These are phyloP conservation scores for Dendrocincla tyrannina DNA, from an alignment of 2,797 vertebrate genomes.

Conservation along the genomic window DNA sequence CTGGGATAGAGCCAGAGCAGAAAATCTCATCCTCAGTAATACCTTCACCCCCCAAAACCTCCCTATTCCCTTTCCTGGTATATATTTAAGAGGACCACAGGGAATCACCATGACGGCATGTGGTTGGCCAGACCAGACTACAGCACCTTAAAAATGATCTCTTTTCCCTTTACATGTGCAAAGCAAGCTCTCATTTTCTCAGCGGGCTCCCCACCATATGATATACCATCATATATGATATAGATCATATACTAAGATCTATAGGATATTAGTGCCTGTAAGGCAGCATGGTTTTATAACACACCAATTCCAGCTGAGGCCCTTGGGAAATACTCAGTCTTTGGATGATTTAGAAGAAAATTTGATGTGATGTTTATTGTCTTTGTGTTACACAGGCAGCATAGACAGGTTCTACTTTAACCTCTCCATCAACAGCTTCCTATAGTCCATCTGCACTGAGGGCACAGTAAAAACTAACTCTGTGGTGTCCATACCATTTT, in stretches of 20 bases:
- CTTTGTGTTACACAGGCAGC: fast-evolving
- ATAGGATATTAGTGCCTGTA: neutral
- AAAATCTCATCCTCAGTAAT: neutral
- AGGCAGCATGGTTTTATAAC: neutral
- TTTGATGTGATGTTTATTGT: neutral
- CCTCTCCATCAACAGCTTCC: neutral
- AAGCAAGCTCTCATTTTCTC: neutral
- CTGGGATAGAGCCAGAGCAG: neutral
- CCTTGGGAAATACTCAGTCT: neutral
- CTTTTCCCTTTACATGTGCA: neutral
- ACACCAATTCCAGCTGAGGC: neutral
- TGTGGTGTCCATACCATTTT: neutral
- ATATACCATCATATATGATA: too few species aligned
- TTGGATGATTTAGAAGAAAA: neutral
- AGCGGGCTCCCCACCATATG: fast-evolving
- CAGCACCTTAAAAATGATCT: fast-evolving
- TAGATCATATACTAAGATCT: too few species aligned
- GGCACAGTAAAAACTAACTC: neutral
- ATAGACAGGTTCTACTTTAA: neutral
- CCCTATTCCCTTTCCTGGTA: neutral
- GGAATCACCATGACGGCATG: fast-evolving
- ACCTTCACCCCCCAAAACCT: neutral
- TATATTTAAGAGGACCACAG: fast-evolving
- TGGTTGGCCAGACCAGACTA: neutral
- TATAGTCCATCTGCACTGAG: neutral